A percentile compares a stretch with the other conserved stretches of the same genome.
Evolutionary conservation across 2,888 invertebrate genomes (phyloP).

Genomic region (Lapara coniferarum): DNA sequence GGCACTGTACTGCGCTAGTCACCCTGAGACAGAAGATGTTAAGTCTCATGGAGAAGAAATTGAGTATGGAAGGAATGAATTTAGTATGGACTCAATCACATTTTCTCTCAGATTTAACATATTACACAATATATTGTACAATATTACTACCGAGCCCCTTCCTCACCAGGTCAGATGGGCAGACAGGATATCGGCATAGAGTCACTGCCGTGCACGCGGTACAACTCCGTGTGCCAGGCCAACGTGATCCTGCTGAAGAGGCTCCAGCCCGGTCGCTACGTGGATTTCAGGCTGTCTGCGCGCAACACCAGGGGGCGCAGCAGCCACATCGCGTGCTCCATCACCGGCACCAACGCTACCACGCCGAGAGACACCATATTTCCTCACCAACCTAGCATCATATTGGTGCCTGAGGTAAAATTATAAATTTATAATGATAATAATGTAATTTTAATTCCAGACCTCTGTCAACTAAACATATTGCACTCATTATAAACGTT

Average conservation of each 20-base stretch:
- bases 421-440: too few relatives aligned
- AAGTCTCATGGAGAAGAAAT: too few relatives aligned
- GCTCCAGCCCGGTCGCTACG: conserved; percentile 91
- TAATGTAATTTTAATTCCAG: not conserved
- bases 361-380: conserved; percentile 93
- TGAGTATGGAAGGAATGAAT: too few relatives aligned
- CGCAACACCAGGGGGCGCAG: conserved; percentile 91
- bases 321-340: conserved; percentile 89
- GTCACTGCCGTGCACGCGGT: conserved; percentile 91
- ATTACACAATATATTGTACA: not conserved
- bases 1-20: too few relatives aligned
- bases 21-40: too few relatives aligned
- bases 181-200: conserved; percentile 91
- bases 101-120: not conserved
- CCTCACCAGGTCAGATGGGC: conserved; percentile 84
- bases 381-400: conserved; percentile 90
- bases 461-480: not conserved
- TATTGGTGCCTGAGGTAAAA: conserved; percentile 89
- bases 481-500: too few relatives aligned
- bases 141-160: not conserved
- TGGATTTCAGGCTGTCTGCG: conserved; percentile 90
- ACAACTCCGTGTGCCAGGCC: conserved; percentile 95
- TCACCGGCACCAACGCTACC: conserved; percentile 92
- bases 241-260: conserved; percentile 91
- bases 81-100: too few relatives aligned